Evolutionary conservation across 2,797 vertebrate genomes (phyloP), one percentile per base, ranked within the genome.

Genomic region (Parambassis ranga): DNA sequence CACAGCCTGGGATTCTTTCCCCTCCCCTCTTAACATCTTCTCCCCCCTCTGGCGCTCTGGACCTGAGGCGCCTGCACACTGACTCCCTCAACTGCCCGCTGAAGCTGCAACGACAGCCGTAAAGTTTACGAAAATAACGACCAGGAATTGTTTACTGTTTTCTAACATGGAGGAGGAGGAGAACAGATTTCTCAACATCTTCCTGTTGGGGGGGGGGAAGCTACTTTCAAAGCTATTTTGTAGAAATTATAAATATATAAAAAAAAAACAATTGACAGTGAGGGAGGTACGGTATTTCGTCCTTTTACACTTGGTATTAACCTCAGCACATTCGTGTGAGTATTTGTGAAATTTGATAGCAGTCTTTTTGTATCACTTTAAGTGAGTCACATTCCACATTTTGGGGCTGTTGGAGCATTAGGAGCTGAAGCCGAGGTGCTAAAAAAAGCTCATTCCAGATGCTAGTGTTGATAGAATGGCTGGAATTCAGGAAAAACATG

Each of bases 71-170:
- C 42, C 48, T 1, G 22, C 16, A 15, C 56, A 23, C 20, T 0
- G 4, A 31, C 33, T 26, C 50, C 48, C 65, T 32, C 50, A 16
- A 63, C 75, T 69, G 71, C 58, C 73, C 79, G 4, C 47, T 16
- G 31, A 66, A 67, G 65, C 76, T 71, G 77, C 78, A 41, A 16
- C 56, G 26, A 56, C 37, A 47, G 64, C 71, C 15, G 10, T 32
- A 49, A 75, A 13, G 88, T 91, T 92, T 90, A 91, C 88, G 26
- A 75, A 47, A 55, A 69, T 1, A 10, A 15, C 13, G 68, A 86
- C 81, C 61, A 47, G 53, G 52, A 73, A 85, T 82, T 88, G 88
- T 90, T 91, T 91, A 89, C 89, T 27, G 68, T 87, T 90, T 88
- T 86, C 77, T 80, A 86, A 66, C 9, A 18, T 8, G 69, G 65